These are phyloP conservation scores for Heloderma charlesbogerti DNA, from an alignment of 2,113 vertebrate genomes.

Conservation along the genomic window DNA sequence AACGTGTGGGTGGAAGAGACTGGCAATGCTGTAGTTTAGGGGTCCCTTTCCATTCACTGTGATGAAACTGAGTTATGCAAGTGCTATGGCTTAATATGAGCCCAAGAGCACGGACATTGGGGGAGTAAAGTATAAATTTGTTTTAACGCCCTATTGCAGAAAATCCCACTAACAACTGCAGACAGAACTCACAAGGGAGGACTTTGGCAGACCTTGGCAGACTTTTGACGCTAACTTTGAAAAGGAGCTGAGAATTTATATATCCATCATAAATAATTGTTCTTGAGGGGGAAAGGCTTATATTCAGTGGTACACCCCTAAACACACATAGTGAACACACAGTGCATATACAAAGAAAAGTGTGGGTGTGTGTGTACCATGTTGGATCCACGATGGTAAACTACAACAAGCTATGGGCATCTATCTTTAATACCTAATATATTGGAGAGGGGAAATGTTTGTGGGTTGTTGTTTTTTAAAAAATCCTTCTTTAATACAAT, in stretches of 20 bases:
- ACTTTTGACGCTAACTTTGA: background rate
- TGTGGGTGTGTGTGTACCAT: too few species aligned
- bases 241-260: background rate
- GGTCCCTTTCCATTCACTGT: background rate
- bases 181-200: background rate
- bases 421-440: background rate
- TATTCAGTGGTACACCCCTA: background rate
- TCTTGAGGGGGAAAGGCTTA: background rate
- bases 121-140: background rate
- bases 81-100: background rate
- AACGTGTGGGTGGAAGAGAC: background rate
- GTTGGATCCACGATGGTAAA: background rate
- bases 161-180: background rate
- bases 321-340: background rate
- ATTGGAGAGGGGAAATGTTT: background rate
- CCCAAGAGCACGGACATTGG: background rate
- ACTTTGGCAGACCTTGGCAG: background rate
- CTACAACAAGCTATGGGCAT: background rate
- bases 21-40: background rate
- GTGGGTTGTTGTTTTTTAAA: too few species aligned
- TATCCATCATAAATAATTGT: background rate
- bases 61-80: constrained; percentile 1
- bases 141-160: background rate
- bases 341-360: background rate
- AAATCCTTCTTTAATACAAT: too few species aligned